Percentiles rank a stretch among this genome's conserved stretches.
These are phyloP conservation scores for Chaetura pelagica DNA, from an alignment of 2,113 vertebrate species.

Conservation along the genomic window DNA sequence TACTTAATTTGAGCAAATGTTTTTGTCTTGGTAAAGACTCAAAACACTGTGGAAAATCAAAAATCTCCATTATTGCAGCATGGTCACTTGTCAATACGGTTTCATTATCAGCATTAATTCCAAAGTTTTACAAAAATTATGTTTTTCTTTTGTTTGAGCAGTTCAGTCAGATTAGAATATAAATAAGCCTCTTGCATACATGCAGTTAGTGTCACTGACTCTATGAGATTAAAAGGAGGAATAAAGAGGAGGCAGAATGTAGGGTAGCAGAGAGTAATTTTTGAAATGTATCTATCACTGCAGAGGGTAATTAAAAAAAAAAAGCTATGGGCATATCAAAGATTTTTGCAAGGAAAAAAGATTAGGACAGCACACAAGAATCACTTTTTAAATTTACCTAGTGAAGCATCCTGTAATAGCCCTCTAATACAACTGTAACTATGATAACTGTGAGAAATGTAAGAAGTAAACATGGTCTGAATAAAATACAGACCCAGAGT, in stretches of 20 bases:
- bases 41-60: background rate
- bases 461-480: background rate
- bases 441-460: background rate
- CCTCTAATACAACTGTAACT: background rate
- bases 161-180: background rate
- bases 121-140: background rate
- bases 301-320: background rate
- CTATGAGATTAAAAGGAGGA: background rate
- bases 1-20: background rate
- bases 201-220: background rate
- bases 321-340: background rate
- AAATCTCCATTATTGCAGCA: background rate
- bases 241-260: background rate
- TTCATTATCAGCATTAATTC: background rate
- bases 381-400: background rate
- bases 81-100: background rate
- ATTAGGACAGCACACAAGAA: background rate
- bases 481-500: background rate
- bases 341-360: background rate
- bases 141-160: background rate
- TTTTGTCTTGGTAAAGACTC: background rate
- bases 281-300: background rate
- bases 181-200: background rate
- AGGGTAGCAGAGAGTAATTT: background rate
- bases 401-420: background rate